These are phyloP conservation scores for Dolichoris vasculosae DNA, from an alignment of 1,140 invertebrate genomes.

Conservation along the genomic window DNA sequence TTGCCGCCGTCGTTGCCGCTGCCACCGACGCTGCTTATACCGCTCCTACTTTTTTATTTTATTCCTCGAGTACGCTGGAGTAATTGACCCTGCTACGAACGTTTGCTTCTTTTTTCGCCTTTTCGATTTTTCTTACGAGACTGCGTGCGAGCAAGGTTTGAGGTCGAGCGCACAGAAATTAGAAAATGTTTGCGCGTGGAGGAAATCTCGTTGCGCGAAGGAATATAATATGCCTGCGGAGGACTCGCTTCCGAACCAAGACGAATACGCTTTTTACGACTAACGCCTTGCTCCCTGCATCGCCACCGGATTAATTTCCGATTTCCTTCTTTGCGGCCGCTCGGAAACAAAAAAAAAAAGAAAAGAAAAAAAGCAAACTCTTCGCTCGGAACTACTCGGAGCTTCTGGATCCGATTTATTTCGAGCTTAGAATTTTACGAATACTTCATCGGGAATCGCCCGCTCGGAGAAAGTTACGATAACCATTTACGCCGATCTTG, in stretches of 20 bases:
- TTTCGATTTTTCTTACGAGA: constrained; percentile 15
- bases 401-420: no score
- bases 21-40: background rate
- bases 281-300: background rate
- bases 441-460: background rate
- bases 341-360: no score
- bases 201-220: constrained; percentile 20
- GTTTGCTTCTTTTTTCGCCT: constrained; percentile 10
- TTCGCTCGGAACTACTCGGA: no score
- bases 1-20: background rate
- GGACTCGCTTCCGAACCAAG: constrained; percentile 3
- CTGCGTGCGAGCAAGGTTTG: constrained; percentile 3
- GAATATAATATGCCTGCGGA: background rate
- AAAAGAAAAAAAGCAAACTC: no score
- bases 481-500: no score
- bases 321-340: no score
- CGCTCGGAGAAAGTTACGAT: background rate
- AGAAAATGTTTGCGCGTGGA: constrained; percentile 41
- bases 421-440: no score
- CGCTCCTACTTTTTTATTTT: background rate
- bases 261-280: background rate
- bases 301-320: background rate
- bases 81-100: constrained; percentile 40
- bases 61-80: constrained; percentile 17
- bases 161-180: constrained; percentile 47